Evolutionary conservation across 2,113 vertebrate genomes (phyloP), one percentile per base, ranked within the genome.

Genomic region (Caranx ignobilis): DNA sequence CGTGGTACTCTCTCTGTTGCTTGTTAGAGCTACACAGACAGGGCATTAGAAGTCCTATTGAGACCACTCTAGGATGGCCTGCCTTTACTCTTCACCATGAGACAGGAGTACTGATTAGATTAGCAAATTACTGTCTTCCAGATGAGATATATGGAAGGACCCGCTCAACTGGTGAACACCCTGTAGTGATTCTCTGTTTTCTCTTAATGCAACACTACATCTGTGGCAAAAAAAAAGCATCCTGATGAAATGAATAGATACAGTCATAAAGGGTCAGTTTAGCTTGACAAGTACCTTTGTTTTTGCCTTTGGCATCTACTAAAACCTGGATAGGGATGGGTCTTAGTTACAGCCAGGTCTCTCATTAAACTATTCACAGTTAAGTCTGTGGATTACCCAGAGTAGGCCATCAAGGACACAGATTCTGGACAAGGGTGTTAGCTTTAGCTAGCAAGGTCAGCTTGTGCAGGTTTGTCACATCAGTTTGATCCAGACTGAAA

Each of bases 111-210:
- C 54, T 76, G 56, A 68, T 71, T 48, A 55, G 65, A 71, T 72
- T 59, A 68, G 80, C 75, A 69, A 76, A 73, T 85, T 43, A 21
- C 61, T 52, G 37, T 65, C 9, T 57, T 57, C 47, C 21, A 11
- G 7, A 9, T 32, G 32, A 60, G 19, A 54, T 21, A 60, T 56
- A 41, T 41, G 43, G 63, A 52, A 41, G 54, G 26, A 56, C 18
- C 3, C 7, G 31, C 35, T 21, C 32, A 41, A 11, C n/a, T 56
- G 45, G 41, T 56, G 41, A 50, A 32, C 19, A 6, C 41, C 3
- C 5, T 15, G 18, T 41, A 16, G 4, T 45, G 18, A 41, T 2
- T 41, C 6, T 21, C 9, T 45, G 31, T 55, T 55, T n/a, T 47
- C 7, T 43, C 56, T 35, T 1, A 35, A 18, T 50, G 68, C 10